A percentile compares a stretch with the other conserved stretches of the same genome.
These are phyloP conservation scores for Tetranychus urticae DNA, from an alignment of 1,140 invertebrate genomes.

Conservation along the genomic window DNA sequence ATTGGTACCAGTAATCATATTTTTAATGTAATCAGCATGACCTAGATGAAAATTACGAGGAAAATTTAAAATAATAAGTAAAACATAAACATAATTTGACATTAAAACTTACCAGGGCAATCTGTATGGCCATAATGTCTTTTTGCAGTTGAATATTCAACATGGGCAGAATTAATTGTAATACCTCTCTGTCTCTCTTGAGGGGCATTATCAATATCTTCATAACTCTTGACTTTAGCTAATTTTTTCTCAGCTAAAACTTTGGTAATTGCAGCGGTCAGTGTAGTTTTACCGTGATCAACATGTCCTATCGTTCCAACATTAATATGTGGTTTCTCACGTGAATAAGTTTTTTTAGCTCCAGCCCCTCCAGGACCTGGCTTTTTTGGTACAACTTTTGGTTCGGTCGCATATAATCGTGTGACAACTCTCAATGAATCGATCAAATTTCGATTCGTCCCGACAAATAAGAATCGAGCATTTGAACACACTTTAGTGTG, in stretches of 20 bases:
- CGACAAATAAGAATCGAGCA: no score
- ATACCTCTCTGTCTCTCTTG: constrained; percentile 86
- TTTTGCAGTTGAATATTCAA: constrained; percentile 60
- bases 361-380: not conserved
- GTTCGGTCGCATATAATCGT: not conserved
- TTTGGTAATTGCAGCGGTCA: constrained; percentile 92
- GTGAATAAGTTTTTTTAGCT: not conserved
- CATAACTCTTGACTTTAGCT: constrained; percentile 53
- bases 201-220: constrained; percentile 79
- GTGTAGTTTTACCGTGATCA: constrained; percentile 92
- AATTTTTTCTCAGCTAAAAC: constrained; percentile 53
- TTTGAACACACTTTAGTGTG: no score
- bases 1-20: constrained; percentile 95
- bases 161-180: constrained; percentile 82
- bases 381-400: not conserved
- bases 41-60: constrained; percentile 26
- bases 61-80: not conserved
- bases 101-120: constrained; percentile 18
- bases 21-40: constrained; percentile 92
- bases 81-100: not conserved
- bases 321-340: constrained; percentile 15
- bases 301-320: constrained; percentile 78
- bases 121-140: constrained; percentile 70
- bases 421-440: not conserved
- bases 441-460: no score